Evolutionary conservation across 2,113 vertebrate species (phyloP), one percentile per base, ranked within the genome.

Genomic region (Sebastes fasciatus): DNA sequence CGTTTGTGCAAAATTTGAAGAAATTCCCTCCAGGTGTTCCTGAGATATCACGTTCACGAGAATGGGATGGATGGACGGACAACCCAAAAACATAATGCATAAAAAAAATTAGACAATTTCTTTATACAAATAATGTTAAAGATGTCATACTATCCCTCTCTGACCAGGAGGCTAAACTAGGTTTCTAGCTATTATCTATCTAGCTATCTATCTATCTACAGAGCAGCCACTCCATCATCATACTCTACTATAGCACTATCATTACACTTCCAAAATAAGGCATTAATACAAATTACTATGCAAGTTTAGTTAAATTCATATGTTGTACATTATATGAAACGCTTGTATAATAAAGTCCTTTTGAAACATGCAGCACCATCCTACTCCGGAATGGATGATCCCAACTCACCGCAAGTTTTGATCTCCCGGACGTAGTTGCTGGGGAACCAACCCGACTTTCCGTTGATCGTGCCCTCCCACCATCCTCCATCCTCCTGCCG

Each of bases 361-460:
- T 57, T n/a, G 58, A 62, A 63, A 58, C 8, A 4, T 34, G 12
- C 8, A 42, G 46, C 45, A 34, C 51, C 40, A 26, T 23, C 11
- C 43, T 6, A 51, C 45, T 45, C n/a, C 45, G 34, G 52, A 74
- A 57, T 34, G 40, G 4, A 52, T 10, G 6, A 55, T 69, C 13
- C 6, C 46, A 45, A 95, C 98, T 97, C 93, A 99, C 98, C 98
- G 2, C 95, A 96, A 79, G 97, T 88, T 94, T 99, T 99, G 94
- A 98, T 91, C 95, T 99, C 98, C 74, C 97, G 95, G 84, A 99
- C 98, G 58, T 99, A 99, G 96, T 99, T 99, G 90, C 98, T 99
- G 80, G 98, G 98, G 90, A 99, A 99, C 98, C 98, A 99, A 92
- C 98, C 98, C 5, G 96, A 97, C 95, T 94, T 97, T 85, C 98